Conservation (phyloP, 2,888 invertebrate species). For the Pimpla rufipes region DNA sequence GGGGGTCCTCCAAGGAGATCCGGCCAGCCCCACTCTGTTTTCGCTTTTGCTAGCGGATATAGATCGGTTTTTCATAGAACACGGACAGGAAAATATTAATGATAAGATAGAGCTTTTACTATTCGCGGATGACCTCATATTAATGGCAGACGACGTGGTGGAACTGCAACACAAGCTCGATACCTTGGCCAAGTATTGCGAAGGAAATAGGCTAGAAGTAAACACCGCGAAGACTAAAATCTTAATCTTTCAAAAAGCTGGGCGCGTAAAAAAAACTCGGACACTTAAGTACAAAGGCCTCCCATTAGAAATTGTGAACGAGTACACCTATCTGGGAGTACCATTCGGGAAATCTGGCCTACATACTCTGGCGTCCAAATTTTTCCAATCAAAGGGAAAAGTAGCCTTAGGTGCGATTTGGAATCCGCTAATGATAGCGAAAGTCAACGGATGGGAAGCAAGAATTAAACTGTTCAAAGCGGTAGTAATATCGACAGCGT, state of each 20-base stretch:
- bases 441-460: no score
- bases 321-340: not conserved
- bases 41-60: conserved; percentile 53
- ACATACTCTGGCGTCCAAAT: not conserved
- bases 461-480: not conserved
- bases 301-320: not conserved
- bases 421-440: no score
- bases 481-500: not conserved
- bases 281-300: not conserved
- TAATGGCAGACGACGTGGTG: conserved; percentile 18
- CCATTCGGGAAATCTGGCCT: not conserved
- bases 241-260: not conserved
- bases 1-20: conserved; percentile 67
- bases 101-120: conserved; percentile 33
- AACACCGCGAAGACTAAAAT: conserved; percentile 12
- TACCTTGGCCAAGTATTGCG: conserved; percentile 42
- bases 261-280: not conserved
- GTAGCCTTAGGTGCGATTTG: no score
- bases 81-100: conserved; percentile 12
- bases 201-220: conserved; percentile 16
- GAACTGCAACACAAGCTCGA: conserved; percentile 52
- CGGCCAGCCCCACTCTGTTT: conserved; percentile 59
- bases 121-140: conserved; percentile 51
- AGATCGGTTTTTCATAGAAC: conserved; percentile 23
- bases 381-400: no score